Evolutionary conservation across 2,113 vertebrate species (phyloP), one percentile per base, ranked within the genome.

Genomic region (Melanocharis versteri): DNA sequence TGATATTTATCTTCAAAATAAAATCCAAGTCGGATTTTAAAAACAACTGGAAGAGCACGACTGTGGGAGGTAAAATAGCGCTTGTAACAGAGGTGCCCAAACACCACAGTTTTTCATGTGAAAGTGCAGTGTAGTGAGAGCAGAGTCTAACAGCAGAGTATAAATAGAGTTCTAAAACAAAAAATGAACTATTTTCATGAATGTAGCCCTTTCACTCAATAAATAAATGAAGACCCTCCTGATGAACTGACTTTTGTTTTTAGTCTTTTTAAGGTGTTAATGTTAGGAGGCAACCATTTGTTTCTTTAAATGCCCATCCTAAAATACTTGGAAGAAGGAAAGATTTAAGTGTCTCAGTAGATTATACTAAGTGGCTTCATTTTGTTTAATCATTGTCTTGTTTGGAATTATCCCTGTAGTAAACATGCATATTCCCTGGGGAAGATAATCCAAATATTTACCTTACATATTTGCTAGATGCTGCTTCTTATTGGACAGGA

Each of bases 1-100:
- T 83, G 83, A 93, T 92, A 84, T 31, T 93, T 95, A 92, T 92
- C 83, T 95, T 77, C 72, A 90, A 90, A 94, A 83, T 78, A 94
- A 94, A 86, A 87, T 48, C 53, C 69, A 83, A 83, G 65, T n/a
- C 28, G 39, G 48, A 28, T 72, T 88, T 93, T 75, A 23, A 78
- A 92, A 96, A 73, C 40, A 64, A 68, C 31, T 90, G 51, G 53
- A 83, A 88, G 79, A 91, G 22, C 56, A 53, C 1, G 1, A 7
- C 1, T 56, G 22, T 37, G 28, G 23, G 47, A 84, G 42, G 33
- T 75, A 35, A 88, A 89, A 56, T 45, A 75, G 37, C 53, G 72
- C 58, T 54, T 79, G 18, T 54, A 70, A 58, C 15, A 75, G 42
- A 86, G 23, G 35, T 86, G 16, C 47, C 51, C 64, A 50, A 44